phyloP scores from a whole-genome alignment of 2,888 invertebrate genomes.

The Drosophila stalkeri region DNA sequence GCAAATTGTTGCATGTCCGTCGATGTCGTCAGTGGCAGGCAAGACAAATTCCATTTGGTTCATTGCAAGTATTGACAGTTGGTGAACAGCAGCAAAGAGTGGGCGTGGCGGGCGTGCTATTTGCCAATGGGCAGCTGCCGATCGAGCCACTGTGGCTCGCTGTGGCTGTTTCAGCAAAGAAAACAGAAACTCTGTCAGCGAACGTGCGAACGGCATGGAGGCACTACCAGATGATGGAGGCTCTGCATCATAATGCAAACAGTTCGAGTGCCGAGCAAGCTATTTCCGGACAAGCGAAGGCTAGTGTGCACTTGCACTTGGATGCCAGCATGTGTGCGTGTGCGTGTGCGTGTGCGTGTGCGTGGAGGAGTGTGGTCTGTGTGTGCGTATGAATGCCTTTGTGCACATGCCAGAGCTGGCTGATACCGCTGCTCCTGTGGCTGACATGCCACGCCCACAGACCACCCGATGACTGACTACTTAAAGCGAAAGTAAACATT shows the following conservation, averaged over 20 bases:
- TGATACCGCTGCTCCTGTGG: constrained; percentile 48
- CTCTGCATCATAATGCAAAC: constrained; percentile 75
- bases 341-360: not conserved
- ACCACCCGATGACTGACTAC: constrained; percentile 59
- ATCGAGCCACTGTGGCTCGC: constrained; percentile 57
- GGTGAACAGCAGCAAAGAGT: constrained; percentile 15
- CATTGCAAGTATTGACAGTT: constrained; percentile 73
- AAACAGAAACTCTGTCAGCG: constrained; percentile 17
- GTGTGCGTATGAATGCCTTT: constrained; percentile 10
- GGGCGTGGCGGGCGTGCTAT: constrained; percentile 18
- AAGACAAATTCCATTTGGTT: constrained; percentile 76
- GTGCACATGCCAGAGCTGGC: constrained; percentile 44
- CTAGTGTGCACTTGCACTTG: constrained; percentile 51
- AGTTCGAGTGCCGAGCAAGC: constrained; percentile 71
- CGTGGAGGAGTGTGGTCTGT: not conserved
- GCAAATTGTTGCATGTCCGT: constrained; percentile 64
- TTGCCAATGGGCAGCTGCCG: constrained; percentile 59
- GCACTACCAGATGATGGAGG: not conserved
- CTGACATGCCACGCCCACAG: constrained; percentile 38
- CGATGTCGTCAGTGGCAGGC: constrained; percentile 65
- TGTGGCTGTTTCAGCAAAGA: constrained; percentile 39
- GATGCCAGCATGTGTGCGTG: constrained; percentile 13
- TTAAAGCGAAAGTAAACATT: constrained; percentile 78
- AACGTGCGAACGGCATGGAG: not conserved
- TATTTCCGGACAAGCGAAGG: constrained; percentile 53